Conservation (phyloP, 2,797 vertebrate species). For the Spinibarbus caldwelli region DNA sequence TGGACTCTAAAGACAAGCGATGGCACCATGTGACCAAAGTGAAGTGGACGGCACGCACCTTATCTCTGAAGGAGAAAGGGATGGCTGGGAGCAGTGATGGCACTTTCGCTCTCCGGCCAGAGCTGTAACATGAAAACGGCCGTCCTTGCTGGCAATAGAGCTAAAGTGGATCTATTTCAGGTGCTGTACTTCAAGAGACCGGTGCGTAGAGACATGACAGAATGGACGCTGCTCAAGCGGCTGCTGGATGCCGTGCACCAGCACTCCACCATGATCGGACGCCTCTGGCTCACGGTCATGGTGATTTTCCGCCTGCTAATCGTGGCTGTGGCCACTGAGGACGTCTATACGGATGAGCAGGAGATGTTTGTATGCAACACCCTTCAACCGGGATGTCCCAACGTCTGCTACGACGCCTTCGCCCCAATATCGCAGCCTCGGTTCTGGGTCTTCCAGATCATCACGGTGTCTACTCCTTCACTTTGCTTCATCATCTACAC, state of each 20-base stretch:
- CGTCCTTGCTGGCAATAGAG: conserved; percentile 42
- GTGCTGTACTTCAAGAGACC: conserved; percentile 60
- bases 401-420: conserved; percentile 93
- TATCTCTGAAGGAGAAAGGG: conserved; percentile 74
- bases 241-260: conserved; percentile 96
- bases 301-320: conserved; percentile 94
- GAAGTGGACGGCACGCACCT: conserved; percentile 73
- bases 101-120: conserved; percentile 53
- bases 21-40: conserved; percentile 71
- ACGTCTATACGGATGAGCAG: conserved; percentile 94
- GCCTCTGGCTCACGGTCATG: conserved; percentile 93
- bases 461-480: conserved; percentile 89
- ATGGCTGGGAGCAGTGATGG: conserved; percentile 60
- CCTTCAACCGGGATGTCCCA: conserved; percentile 91
- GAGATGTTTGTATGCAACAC: conserved; percentile 98
- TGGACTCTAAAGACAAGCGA: conserved; percentile 72
- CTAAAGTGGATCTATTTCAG: conserved; percentile 64
- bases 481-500: conserved; percentile 95
- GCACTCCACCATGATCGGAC: conserved; percentile 96
- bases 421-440: conserved; percentile 94
- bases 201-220: conserved; percentile 75
- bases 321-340: conserved; percentile 92
- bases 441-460: conserved; percentile 98
- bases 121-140: conserved; percentile 52
- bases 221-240: conserved; percentile 95